Conservation (phyloP, 1,140 invertebrate genomes). For the Drosophila azteca region DNA sequence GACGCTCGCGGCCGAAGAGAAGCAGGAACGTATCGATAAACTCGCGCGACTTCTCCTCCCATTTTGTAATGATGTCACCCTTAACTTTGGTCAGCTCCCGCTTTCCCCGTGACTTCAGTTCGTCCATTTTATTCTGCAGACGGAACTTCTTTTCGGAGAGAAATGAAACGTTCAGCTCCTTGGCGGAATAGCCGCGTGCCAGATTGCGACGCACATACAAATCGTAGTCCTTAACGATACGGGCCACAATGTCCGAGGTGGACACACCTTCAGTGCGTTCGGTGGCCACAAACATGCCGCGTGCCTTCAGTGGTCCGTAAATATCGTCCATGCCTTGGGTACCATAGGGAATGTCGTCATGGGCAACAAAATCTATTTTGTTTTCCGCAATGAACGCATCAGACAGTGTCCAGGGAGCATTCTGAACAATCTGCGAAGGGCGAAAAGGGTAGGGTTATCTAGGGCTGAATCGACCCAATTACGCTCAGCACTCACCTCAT, state of each 20-base stretch:
- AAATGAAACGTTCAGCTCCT: slow-evolving; percentile 99
- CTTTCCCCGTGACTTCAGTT: slow-evolving; percentile 95
- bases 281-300: slow-evolving; percentile 99
- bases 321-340: slow-evolving; percentile 95
- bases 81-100: slow-evolving; percentile 93
- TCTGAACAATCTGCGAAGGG: slow-evolving; percentile 88
- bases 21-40: slow-evolving; percentile 97
- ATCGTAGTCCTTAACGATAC: slow-evolving; percentile 99
- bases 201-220: slow-evolving; percentile 98
- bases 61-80: slow-evolving; percentile 96
- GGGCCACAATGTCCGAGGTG: slow-evolving; percentile 98
- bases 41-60: slow-evolving; percentile 98
- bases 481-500: slow-evolving; percentile 88
- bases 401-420: slow-evolving; percentile 98
- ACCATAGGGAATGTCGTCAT: slow-evolving; percentile 98
- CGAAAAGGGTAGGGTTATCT: background rate
- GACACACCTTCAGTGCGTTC: slow-evolving; percentile 98
- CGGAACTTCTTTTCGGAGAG: slow-evolving; percentile 97
- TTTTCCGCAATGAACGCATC: slow-evolving; percentile 96
- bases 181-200: slow-evolving; percentile 98
- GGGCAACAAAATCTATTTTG: slow-evolving; percentile 99
- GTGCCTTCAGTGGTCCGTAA: slow-evolving; percentile 95
- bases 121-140: slow-evolving; percentile 97
- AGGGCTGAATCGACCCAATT: background rate
- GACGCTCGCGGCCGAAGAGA: slow-evolving; percentile 94